Conservation (phyloP, 1,140 invertebrate genomes). For the Cephus cinctus region DNA sequence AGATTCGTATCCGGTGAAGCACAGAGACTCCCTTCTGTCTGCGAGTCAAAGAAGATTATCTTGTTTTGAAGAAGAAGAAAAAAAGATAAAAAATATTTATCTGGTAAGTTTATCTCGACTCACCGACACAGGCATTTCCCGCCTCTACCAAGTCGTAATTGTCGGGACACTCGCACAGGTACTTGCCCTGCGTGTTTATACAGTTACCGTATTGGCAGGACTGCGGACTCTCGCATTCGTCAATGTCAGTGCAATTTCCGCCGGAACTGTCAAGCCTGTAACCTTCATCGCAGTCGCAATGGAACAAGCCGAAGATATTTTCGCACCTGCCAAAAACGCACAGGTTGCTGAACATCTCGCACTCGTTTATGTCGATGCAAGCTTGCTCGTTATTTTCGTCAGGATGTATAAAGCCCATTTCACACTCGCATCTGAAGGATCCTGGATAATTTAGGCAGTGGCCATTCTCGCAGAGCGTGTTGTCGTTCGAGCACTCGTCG, state of each 20-base stretch:
- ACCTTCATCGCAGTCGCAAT: conserved; percentile 81
- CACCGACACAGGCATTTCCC: conserved; percentile 73
- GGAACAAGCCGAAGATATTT: conserved; percentile 87
- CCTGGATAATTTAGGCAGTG: conserved; percentile 84
- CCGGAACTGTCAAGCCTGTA: conserved; percentile 77
- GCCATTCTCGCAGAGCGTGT: conserved; percentile 72
- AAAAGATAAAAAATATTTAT: background rate
- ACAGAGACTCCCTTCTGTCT: conserved; percentile 79
- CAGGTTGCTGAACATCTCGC: conserved; percentile 81
- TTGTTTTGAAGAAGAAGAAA: background rate
- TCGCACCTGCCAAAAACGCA: conserved; percentile 85
- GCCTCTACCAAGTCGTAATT: conserved; percentile 64
- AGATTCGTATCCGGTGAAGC: conserved; percentile 58
- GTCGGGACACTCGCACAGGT: conserved; percentile 78
- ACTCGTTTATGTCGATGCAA: conserved; percentile 91
- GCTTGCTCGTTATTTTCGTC: conserved; percentile 67
- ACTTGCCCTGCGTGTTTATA: conserved; percentile 79
- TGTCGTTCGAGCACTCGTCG: conserved; percentile 82
- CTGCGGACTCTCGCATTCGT: conserved; percentile 77
- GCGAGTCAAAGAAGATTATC: conserved; percentile 19
- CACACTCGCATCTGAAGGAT: conserved; percentile 83
- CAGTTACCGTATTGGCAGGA: conserved; percentile 80
- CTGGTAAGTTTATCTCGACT: conserved; percentile 23
- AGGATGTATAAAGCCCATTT: conserved; percentile 78
- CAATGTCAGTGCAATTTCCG: conserved; percentile 75